Percentiles rank a stretch among this genome's conserved stretches.
Evolutionary conservation across 2,797 vertebrate species (phyloP).

Genomic region (Calcarius lapponicus): DNA sequence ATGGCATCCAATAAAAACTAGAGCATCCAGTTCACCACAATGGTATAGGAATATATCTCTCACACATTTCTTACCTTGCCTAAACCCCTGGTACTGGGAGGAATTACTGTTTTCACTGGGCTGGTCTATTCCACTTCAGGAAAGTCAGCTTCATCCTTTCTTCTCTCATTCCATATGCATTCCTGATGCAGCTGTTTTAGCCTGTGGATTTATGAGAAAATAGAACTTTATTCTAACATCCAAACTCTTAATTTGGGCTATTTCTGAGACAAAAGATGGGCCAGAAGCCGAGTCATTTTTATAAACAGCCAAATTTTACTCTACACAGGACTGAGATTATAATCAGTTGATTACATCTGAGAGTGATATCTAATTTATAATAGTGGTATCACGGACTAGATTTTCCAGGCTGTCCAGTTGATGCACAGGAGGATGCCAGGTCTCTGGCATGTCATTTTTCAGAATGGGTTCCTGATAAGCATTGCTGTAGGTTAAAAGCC

Average conservation of each 20-base stretch:
- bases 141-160: neutral
- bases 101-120: neutral
- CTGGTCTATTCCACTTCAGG: neutral
- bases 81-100: neutral
- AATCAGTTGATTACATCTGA: neutral
- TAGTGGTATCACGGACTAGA: neutral
- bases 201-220: neutral
- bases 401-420: slow-evolving; percentile 23
- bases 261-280: neutral
- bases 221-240: neutral
- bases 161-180: neutral
- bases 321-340: neutral
- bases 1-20: neutral
- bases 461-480: neutral
- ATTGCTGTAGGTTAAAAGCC: neutral
- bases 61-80: neutral
- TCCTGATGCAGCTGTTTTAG: neutral
- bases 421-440: slow-evolving; percentile 2
- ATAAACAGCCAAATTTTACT: neutral
- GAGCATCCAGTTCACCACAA: neutral
- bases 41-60: neutral
- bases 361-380: neutral
- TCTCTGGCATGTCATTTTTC: slow-evolving; percentile 13
- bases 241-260: neutral
- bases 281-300: neutral